Percentiles rank a stretch among this genome's conserved stretches.
These are phyloP conservation scores for Corvus hawaiiensis DNA, from an alignment of 2,113 vertebrate species.

Conservation along the genomic window DNA sequence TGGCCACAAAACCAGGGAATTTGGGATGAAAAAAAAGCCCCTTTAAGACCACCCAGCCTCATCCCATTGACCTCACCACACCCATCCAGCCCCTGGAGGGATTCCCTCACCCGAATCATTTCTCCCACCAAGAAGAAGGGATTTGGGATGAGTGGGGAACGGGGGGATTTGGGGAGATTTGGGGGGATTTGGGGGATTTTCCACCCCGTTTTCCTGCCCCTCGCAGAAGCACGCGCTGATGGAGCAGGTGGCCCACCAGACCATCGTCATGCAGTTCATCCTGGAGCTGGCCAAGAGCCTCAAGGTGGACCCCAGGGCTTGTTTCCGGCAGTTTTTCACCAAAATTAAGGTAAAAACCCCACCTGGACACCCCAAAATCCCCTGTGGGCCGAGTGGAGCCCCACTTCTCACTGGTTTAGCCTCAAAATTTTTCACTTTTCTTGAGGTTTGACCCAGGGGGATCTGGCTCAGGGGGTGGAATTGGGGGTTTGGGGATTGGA, in stretches of 20 bases:
- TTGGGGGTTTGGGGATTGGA: neutral
- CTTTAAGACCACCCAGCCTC: too few species aligned
- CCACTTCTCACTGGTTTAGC: neutral
- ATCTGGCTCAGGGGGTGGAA: neutral
- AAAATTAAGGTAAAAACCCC: conserved; percentile 84
- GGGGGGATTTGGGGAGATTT: neutral
- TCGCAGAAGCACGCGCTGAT: conserved; percentile 86
- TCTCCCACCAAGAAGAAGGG: too few species aligned
- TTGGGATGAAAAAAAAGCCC: too few species aligned
- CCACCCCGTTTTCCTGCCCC: rapidly evolving
- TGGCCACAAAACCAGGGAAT: too few species aligned
- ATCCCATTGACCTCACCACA: neutral
- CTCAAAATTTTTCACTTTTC: neutral
- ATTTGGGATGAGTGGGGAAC: rapidly evolving
- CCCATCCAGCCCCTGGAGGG: rapidly evolving
- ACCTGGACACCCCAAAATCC: rapidly evolving
- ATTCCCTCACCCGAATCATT: neutral
- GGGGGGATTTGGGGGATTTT: too few species aligned
- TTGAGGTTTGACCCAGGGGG: neutral
- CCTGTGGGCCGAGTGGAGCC: neutral
- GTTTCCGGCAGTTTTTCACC: conserved; percentile 91
- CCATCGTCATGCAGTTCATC: conserved; percentile 97
- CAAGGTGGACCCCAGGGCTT: conserved; percentile 90
- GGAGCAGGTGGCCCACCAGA: conserved; percentile 96
- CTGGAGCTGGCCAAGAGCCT: conserved; percentile 92